These are phyloP conservation scores for Psephotus haematonotus DNA, from an alignment of 2,113 vertebrate genomes.

Conservation along the genomic window DNA sequence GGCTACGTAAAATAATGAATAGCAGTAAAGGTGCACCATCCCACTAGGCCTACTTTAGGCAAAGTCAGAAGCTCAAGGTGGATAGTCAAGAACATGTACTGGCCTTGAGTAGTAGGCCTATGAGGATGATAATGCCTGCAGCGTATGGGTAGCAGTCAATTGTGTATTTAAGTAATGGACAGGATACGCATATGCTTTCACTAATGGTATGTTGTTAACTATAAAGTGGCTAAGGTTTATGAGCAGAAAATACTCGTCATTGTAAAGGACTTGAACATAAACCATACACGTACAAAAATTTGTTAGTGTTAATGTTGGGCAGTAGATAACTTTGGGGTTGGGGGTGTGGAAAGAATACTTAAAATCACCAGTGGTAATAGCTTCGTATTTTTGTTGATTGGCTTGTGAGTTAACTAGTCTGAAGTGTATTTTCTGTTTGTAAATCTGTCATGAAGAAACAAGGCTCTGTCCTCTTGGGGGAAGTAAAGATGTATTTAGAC, in stretches of 20 bases:
- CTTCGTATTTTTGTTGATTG: background rate
- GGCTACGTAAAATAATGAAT: background rate
- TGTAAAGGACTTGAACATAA: background rate
- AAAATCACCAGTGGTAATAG: background rate
- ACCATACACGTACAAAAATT: background rate
- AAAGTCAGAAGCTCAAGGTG: constrained; percentile 56
- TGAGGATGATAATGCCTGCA: background rate
- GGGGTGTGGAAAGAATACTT: background rate
- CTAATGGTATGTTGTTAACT: constrained; percentile 5
- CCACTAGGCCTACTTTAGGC: constrained; percentile 55
- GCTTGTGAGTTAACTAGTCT: background rate
- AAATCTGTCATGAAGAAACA: constrained; percentile 14
- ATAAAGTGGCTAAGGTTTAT: background rate
- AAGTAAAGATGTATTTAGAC: background rate
- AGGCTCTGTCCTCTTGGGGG: background rate
- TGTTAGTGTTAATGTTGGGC: background rate
- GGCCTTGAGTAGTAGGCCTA: constrained; percentile 51
- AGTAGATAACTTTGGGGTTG: background rate
- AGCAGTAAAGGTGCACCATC: constrained; percentile 20
- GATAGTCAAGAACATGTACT: background rate
- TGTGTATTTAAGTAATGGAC: background rate
- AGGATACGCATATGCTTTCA: background rate
- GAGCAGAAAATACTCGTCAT: constrained; percentile 56
- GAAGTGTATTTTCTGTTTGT: constrained; percentile 56
- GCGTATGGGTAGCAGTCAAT: background rate